Evolutionary conservation across 2,888 invertebrate genomes (phyloP).

Genomic region (Caenorhabditis zanzibari): DNA sequence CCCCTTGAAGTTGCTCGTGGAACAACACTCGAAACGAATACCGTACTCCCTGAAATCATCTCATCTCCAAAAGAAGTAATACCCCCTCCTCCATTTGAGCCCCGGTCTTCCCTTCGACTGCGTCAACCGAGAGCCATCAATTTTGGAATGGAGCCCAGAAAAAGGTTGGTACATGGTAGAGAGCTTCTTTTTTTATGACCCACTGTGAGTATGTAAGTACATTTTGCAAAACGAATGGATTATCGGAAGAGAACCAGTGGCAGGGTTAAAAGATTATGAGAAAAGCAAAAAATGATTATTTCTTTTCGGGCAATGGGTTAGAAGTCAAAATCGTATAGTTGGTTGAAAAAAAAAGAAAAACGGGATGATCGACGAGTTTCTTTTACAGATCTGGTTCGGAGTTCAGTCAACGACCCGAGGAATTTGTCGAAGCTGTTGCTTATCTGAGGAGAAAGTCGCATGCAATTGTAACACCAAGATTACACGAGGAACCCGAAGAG

Average conservation of each 20-base stretch:
- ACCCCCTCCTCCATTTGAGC: slow-evolving; percentile 55
- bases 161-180: slow-evolving; percentile 51
- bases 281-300: slow-evolving; percentile 57
- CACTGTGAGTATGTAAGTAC: slow-evolving; percentile 47
- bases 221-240: slow-evolving; percentile 57
- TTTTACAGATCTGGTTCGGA: slow-evolving; percentile 59
- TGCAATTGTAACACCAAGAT: slow-evolving; percentile 55
- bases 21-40: slow-evolving; percentile 61
- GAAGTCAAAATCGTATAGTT: slow-evolving; percentile 57
- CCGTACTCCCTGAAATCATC: slow-evolving; percentile 37
- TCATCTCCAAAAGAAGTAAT: slow-evolving; percentile 50
- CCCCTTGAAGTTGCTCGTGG: slow-evolving; percentile 74
- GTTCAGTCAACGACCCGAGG: slow-evolving; percentile 62
- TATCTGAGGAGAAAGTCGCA: slow-evolving; percentile 77
- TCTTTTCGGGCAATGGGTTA: slow-evolving; percentile 46
- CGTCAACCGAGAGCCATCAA: slow-evolving; percentile 47
- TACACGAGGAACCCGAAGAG: slow-evolving; percentile 56
- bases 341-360: slow-evolving; percentile 8
- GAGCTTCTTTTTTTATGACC: slow-evolving; percentile 54
- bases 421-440: slow-evolving; percentile 77
- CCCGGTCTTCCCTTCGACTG: slow-evolving; percentile 48
- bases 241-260: slow-evolving; percentile 27
- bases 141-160: slow-evolving; percentile 57
- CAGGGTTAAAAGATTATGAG: slow-evolving; percentile 61
- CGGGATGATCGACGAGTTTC: slow-evolving; percentile 48